Conservation (phyloP, 2,113 vertebrate genomes). For the Eptesicus fuscus region DNA sequence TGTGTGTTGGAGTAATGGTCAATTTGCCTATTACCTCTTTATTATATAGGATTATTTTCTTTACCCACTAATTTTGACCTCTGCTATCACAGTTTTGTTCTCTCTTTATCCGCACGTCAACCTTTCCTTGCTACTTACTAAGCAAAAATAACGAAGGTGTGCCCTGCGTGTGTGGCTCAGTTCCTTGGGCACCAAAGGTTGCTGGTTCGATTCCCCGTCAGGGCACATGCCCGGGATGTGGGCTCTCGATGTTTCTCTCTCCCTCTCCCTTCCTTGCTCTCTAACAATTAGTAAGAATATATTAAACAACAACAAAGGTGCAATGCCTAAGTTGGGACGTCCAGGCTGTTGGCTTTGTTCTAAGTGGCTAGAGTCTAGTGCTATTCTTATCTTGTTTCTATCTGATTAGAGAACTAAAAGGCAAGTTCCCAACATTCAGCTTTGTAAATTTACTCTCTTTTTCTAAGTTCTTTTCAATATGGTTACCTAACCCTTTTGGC, state of each 20-base stretch:
- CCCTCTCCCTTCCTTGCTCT: neutral
- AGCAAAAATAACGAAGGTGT: neutral
- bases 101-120: neutral
- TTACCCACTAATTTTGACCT: neutral
- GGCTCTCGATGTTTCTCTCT: neutral
- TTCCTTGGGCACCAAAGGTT: no score
- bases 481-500: neutral
- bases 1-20: no score
- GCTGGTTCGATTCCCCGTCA: no score
- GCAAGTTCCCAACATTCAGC: neutral
- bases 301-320: neutral
- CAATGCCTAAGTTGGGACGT: neutral
- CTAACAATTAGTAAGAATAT: no score
- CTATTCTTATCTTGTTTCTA: neutral
- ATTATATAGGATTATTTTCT: neutral
- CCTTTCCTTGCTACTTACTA: neutral
- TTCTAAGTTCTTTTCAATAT: neutral
- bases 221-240: no score
- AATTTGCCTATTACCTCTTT: no score
- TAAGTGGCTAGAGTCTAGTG: neutral
- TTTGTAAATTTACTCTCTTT: neutral
- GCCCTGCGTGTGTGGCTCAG: no score
- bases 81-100: neutral
- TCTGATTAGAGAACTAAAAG: neutral
- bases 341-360: no score